Base-by-base conservation (phyloP, 2,797 vertebrate species). In the Lepilemur ruficaudatus region DNA sequence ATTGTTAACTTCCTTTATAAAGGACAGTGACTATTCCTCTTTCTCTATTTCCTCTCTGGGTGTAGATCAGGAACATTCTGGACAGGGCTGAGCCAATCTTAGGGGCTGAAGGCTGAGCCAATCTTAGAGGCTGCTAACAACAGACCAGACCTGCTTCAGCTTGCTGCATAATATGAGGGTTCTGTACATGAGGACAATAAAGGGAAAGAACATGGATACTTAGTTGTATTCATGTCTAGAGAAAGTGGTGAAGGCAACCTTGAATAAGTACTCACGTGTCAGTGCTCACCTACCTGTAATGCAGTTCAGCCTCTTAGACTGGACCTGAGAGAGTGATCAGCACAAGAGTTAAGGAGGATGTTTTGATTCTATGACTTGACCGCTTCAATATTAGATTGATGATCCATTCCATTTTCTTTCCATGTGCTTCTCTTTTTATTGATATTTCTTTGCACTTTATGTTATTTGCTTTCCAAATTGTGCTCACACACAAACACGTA, bases 391-490 rank as follows among this genome's bases (percentile, higher is more conserved):
- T 89, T 55, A 73, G n/a, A 89, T 35, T 59, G n/a, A 87, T 67
- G 2, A 7, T 87, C 89, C 72, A 73, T 32, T 89, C 22, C 3
- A 23, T 65, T 89, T 83, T 83, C 13, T 79, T 89, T n/a, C 32
- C 18, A 41, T 38, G 38, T 63, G 9, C 30, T 48, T 80, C n/a
- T 89, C 59, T 59, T 89, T 69, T 63, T 72, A 55, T 69, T 88
- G 61, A 41, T 81, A 46, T 73, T 61, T 89, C 46, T 57, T 92
- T 87, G 78, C 0, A 20, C 32, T 86, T 80, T 52, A 25, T 76
- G 15, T 25, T 72, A 76, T 80, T 95, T 95, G 59, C 72, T 88
- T 88, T 93, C 73, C 55, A 93, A 90, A 63, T 82, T n/a, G 67
- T 93, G 65, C 3, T 94, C 41, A 55, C 9, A 30, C 4, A 89